phyloP scores from a whole-genome alignment of 2,888 invertebrate genomes.

The Folsomia manolachei region DNA sequence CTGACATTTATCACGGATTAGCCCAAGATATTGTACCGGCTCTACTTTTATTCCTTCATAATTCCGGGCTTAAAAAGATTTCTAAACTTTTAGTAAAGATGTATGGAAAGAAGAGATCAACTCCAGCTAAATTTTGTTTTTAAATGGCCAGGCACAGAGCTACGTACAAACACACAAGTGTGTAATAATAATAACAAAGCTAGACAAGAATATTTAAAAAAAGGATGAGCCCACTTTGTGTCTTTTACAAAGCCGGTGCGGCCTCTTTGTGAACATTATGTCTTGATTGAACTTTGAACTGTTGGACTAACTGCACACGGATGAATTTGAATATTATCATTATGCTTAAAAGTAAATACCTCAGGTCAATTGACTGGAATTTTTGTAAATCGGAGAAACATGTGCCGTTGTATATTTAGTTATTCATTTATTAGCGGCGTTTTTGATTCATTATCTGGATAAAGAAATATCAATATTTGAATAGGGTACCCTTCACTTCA shows the following conservation, averaged over 20 bases:
- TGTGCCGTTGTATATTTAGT: background rate
- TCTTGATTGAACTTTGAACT: background rate
- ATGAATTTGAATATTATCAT: no score
- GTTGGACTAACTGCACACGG: background rate
- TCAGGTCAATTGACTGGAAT: background rate
- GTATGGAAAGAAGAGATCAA: no score
- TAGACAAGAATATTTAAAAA: background rate
- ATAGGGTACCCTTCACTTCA: no score
- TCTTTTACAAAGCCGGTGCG: no score
- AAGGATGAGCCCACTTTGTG: no score
- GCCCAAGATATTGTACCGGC: background rate
- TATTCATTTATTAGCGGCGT: background rate
- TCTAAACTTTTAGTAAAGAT: background rate
- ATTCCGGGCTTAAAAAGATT: background rate
- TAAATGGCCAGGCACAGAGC: conserved; percentile 3
- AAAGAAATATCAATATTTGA: no score
- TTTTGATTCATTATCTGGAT: conserved; percentile 8
- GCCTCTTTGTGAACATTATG: background rate
- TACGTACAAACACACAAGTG: background rate
- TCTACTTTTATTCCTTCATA: background rate
- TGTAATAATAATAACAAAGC: background rate
- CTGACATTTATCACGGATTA: conserved; percentile 10
- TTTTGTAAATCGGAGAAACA: background rate
- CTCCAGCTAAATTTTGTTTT: background rate
- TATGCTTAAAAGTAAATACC: no score